phyloP scores from a whole-genome alignment of 2,888 invertebrate species.

The Brachypterus glaber region DNA sequence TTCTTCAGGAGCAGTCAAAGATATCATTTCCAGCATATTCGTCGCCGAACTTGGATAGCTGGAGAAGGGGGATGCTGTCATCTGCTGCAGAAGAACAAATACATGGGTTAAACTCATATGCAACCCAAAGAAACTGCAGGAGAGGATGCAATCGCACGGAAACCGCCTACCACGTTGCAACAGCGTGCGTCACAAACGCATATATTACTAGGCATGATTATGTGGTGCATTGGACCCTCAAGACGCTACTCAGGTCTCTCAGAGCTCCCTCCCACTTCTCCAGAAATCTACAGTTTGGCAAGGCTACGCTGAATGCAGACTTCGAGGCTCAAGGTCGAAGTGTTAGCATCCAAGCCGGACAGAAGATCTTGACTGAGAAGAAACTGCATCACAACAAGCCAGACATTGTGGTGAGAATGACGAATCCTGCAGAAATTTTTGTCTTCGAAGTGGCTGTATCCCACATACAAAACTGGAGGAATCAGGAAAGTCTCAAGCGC shows the following conservation, averaged over 20 bases:
- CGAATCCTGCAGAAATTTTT: conserved; percentile 10
- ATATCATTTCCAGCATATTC: conserved; percentile 14
- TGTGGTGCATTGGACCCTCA: conserved; percentile 19
- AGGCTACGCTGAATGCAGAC: too few species aligned
- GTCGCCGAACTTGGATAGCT: conserved; percentile 13
- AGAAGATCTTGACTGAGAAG: conserved; percentile 12
- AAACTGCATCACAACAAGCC: conserved; percentile 10
- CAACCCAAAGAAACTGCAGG: too few species aligned
- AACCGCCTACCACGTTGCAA: too few species aligned
- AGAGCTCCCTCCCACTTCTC: conserved; percentile 7
- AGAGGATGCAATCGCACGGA: too few species aligned
- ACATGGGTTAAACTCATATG: too few species aligned
- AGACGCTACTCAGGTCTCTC: conserved; percentile 11
- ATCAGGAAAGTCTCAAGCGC: conserved; percentile 11
- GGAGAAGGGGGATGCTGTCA: conserved; percentile 14
- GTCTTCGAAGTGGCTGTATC: conserved; percentile 12
- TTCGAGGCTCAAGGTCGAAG: too few species aligned
- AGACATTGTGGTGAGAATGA: conserved; percentile 6
- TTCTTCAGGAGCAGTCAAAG: conserved; percentile 3
- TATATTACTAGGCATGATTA: too few species aligned
- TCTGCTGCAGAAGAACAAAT: conserved; percentile 21
- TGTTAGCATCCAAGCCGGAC: conserved; percentile 4
- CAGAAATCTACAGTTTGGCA: conserved; percentile 13
- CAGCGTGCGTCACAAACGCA: too few species aligned
- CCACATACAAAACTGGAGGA: conserved; percentile 10